These are phyloP conservation scores for Nasua narica DNA, from an alignment of 2,797 vertebrate genomes.

Conservation along the genomic window DNA sequence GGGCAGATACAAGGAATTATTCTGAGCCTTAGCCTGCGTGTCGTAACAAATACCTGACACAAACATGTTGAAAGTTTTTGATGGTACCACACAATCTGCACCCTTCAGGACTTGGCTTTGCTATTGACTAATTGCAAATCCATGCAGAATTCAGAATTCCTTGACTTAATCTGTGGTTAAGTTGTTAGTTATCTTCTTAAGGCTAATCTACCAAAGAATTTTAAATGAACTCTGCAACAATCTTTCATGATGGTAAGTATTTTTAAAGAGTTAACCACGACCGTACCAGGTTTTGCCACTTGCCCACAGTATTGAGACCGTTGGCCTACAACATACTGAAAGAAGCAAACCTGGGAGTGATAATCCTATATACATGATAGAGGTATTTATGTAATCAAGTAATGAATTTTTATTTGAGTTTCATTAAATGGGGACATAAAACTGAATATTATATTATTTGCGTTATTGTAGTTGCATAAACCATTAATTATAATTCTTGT, in stretches of 20 bases:
- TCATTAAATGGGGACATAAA: slow-evolving; percentile 33
- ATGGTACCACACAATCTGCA: background rate
- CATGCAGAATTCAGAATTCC: slow-evolving; percentile 40
- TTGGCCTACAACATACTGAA: slow-evolving; percentile 48
- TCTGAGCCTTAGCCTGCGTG: slow-evolving; percentile 10
- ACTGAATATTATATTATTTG: background rate
- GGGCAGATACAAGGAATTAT: slow-evolving; percentile 16
- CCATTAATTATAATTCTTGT: background rate
- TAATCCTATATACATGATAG: slow-evolving; percentile 39
- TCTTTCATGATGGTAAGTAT: slow-evolving; percentile 71
- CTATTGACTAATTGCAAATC: slow-evolving; percentile 37
- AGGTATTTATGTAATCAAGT: slow-evolving; percentile 56
- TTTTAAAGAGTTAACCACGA: slow-evolving; percentile 5
- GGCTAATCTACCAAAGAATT: slow-evolving; percentile 59
- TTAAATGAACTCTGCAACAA: slow-evolving; percentile 49
- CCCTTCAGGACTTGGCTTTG: slow-evolving; percentile 46
- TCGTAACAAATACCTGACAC: background rate
- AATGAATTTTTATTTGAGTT: background rate
- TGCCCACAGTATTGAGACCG: slow-evolving; percentile 11
- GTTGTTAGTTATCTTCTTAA: slow-evolving; percentile 63
- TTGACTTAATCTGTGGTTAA: slow-evolving; percentile 50
- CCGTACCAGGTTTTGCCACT: slow-evolving; percentile 35
- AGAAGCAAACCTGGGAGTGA: slow-evolving; percentile 38
- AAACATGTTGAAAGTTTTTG: slow-evolving; percentile 26
- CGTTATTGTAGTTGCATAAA: slow-evolving; percentile 34